Conservation (phyloP, 2,113 vertebrate genomes). For the human (Homo sapiens) region GRCh38 chr11:37615501-37616000, state of each 20-base stretch:
- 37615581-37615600: conserved; percentile 32
- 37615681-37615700: neutral
- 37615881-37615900: neutral
- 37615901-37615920: neutral
- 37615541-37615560: conserved; percentile 22
- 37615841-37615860: neutral
- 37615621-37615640: neutral
- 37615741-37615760: neutral
- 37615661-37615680: neutral
- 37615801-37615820: neutral
- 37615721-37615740: neutral
- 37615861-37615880: neutral
- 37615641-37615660: neutral
- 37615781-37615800: neutral
- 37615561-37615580: conserved; percentile 43
- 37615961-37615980: neutral
- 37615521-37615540: conserved; percentile 13
- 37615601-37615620: neutral
- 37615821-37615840: neutral
- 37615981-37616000: neutral
- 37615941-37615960: neutral
- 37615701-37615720: neutral
- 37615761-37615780: neutral
- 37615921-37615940: neutral
- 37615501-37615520: neutral